Conservation (phyloP, 2,113 vertebrate genomes). For the Trematocara macrostoma region DNA sequence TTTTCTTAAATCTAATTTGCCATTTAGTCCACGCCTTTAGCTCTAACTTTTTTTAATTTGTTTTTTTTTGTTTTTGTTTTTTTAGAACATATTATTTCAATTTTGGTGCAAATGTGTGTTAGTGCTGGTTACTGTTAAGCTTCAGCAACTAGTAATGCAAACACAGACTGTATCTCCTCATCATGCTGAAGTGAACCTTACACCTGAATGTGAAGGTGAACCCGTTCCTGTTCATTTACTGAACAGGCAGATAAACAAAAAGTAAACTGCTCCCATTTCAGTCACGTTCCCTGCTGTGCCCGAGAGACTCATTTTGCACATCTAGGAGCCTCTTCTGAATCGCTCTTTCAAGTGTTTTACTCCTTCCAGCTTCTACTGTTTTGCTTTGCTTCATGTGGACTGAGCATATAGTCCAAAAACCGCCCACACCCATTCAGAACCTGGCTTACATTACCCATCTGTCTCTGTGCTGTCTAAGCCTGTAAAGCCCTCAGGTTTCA, state of each 20-base stretch:
- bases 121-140: neutral
- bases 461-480: neutral
- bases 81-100: neutral
- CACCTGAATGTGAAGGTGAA: neutral
- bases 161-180: neutral
- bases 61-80: neutral
- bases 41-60: neutral
- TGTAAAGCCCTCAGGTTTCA: neutral
- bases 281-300: neutral
- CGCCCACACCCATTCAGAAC: neutral
- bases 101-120: neutral
- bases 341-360: neutral
- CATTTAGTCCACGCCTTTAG: neutral
- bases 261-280: neutral
- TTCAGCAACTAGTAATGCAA: neutral
- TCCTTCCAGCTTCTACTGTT: neutral
- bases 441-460: neutral
- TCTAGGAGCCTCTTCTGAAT: neutral
- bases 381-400: neutral
- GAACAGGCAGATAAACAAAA: neutral
- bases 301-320: neutral
- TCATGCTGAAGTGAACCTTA: neutral
- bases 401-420: neutral
- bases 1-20: neutral
- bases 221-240: neutral